Evolutionary conservation across 2,113 vertebrate genomes (phyloP).

Genomic region (Pomatostomus ruficeps): DNA sequence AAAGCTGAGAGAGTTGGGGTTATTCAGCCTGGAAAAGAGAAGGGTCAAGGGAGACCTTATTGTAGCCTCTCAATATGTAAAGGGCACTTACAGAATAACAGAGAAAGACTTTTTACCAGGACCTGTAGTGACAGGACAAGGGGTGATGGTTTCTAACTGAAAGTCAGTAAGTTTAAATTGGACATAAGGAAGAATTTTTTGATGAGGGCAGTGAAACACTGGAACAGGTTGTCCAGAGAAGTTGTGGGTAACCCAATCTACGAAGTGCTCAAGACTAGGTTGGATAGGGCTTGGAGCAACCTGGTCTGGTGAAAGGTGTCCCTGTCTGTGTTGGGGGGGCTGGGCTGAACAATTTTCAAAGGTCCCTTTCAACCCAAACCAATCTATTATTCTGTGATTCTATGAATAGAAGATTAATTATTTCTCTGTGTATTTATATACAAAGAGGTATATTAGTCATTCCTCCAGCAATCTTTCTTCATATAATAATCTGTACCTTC

Average conservation of each 20-base stretch:
- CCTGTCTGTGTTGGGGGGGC: neutral
- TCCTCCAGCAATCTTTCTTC: neutral
- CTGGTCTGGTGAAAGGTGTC: neutral
- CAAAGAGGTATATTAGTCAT: neutral
- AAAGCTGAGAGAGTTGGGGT: neutral
- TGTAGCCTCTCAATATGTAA: neutral
- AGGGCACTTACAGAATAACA: neutral
- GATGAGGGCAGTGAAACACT: neutral
- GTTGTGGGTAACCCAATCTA: fast-evolving
- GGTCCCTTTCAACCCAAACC: neutral
- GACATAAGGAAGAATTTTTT: neutral
- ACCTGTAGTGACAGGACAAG: neutral
- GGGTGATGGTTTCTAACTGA: neutral
- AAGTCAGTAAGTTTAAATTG: neutral
- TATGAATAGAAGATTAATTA: neutral
- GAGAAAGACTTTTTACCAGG: neutral
- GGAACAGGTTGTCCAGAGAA: neutral
- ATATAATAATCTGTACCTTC: neutral
- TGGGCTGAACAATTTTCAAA: neutral
- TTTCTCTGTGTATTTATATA: neutral
- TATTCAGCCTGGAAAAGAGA: neutral
- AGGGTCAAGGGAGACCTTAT: neutral
- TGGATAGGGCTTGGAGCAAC: neutral
- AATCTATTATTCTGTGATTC: neutral
- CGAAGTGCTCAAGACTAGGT: neutral